Evolutionary conservation across 2,888 invertebrate genomes (phyloP).

Genomic region (Melitaea athalia): DNA sequence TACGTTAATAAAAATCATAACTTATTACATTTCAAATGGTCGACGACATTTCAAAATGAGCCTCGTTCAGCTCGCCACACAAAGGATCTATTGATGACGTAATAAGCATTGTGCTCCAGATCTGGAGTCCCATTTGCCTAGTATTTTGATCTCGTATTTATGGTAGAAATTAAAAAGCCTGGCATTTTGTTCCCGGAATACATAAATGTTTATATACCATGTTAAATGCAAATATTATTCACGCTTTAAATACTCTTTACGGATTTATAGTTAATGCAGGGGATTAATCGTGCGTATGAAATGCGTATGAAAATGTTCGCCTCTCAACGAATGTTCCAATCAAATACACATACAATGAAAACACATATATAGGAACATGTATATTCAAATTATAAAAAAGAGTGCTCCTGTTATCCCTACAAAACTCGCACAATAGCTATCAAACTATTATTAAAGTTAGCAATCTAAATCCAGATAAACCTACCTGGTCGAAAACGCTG

Average conservation of each 20-base stretch:
- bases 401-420: too few relatives aligned
- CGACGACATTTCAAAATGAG: too few relatives aligned
- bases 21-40: background rate
- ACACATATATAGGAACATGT: background rate
- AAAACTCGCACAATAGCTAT: too few relatives aligned
- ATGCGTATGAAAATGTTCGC: background rate
- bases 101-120: conserved; percentile 7
- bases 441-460: too few relatives aligned
- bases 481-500: too few relatives aligned
- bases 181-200: background rate
- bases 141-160: conserved; percentile 7
- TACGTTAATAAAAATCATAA: background rate
- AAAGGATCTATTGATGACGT: conserved; percentile 8
- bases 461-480: too few relatives aligned
- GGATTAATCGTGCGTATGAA: background rate
- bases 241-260: background rate
- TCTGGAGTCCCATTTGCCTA: conserved; percentile 1
- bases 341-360: background rate
- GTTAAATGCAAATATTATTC: background rate
- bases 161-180: background rate
- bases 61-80: background rate
- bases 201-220: too few relatives aligned
- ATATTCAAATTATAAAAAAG: too few relatives aligned
- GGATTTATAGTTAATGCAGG: background rate
- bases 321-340: background rate